Conservation (phyloP, 2,888 invertebrate species). For the Agriopis marginaria region DNA sequence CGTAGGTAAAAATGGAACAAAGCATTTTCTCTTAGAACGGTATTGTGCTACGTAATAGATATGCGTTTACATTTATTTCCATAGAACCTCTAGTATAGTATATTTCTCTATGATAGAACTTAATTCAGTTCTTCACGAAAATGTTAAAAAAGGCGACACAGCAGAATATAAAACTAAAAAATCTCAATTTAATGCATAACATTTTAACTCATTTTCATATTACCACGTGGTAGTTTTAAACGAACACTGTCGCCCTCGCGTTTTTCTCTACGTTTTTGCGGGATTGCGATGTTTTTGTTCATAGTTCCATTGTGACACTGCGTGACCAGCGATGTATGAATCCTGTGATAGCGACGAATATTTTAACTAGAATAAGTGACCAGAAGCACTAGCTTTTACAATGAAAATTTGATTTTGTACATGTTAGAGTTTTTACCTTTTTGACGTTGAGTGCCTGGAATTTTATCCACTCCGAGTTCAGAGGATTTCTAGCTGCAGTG, state of each 20-base stretch:
- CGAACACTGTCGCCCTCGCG: slow-evolving; percentile 48
- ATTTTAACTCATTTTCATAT: slow-evolving; percentile 29
- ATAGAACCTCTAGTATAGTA: too few species aligned
- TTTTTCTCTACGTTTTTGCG: slow-evolving; percentile 51
- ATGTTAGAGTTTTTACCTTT: slow-evolving; percentile 35
- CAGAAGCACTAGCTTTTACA: slow-evolving; percentile 54
- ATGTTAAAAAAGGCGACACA: not conserved
- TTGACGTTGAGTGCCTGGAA: slow-evolving; percentile 33
- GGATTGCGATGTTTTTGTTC: slow-evolving; percentile 74
- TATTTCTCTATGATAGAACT: too few species aligned
- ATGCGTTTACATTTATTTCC: too few species aligned
- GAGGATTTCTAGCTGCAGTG: not conserved
- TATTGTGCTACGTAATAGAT: too few species aligned
- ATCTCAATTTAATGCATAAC: slow-evolving; percentile 17
- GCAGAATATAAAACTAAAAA: slow-evolving; percentile 15
- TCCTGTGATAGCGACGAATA: slow-evolving; percentile 77
- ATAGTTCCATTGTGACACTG: slow-evolving; percentile 75
- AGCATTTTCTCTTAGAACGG: too few species aligned
- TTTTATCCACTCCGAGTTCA: slow-evolving; percentile 19
- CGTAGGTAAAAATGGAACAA: too few species aligned
- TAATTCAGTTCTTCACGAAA: not conserved
- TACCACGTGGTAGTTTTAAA: slow-evolving; percentile 42
- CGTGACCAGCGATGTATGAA: slow-evolving; percentile 76
- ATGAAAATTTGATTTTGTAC: slow-evolving; percentile 55
- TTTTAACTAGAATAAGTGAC: slow-evolving; percentile 69